These are phyloP conservation scores for Mormyrops attenuatus DNA, from an alignment of 2,797 vertebrate genomes.

Conservation along the genomic window DNA sequence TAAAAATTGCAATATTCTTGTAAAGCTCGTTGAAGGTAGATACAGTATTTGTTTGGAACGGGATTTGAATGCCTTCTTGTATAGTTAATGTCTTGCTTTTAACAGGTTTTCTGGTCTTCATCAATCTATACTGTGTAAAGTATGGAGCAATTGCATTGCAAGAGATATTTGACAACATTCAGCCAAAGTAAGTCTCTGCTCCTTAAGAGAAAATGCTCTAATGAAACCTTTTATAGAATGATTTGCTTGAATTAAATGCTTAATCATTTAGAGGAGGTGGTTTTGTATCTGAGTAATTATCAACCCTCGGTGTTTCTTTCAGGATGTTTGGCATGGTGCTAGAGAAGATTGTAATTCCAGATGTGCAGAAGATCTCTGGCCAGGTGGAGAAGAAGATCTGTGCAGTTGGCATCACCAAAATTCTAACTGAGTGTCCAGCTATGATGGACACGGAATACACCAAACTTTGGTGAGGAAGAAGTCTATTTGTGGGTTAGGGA, in stretches of 20 bases:
- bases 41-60: not conserved
- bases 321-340: constrained; percentile 99
- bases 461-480: constrained; percentile 79
- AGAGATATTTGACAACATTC: constrained; percentile 95
- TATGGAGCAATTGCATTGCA: constrained; percentile 91
- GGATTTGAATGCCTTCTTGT: not conserved
- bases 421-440: constrained; percentile 89
- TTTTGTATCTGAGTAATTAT: not conserved
- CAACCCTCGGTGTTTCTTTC: constrained; percentile 21
- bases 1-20: not conserved
- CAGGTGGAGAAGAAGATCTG: constrained; percentile 96
- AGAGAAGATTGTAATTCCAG: constrained; percentile 95
- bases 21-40: not conserved
- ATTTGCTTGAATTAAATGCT: not conserved
- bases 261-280: not conserved
- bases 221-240: not conserved
- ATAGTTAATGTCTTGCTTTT: constrained; percentile 29
- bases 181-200: constrained; percentile 80
- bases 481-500: not conserved
- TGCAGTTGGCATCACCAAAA: constrained; percentile 90
- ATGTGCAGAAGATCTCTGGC: constrained; percentile 96
- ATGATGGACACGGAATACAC: constrained; percentile 99
- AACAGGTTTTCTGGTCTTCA: constrained; percentile 91
- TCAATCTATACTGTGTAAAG: constrained; percentile 90
- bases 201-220: not conserved